Conservation (phyloP, 2,113 vertebrate species). For the Turnix velox region DNA sequence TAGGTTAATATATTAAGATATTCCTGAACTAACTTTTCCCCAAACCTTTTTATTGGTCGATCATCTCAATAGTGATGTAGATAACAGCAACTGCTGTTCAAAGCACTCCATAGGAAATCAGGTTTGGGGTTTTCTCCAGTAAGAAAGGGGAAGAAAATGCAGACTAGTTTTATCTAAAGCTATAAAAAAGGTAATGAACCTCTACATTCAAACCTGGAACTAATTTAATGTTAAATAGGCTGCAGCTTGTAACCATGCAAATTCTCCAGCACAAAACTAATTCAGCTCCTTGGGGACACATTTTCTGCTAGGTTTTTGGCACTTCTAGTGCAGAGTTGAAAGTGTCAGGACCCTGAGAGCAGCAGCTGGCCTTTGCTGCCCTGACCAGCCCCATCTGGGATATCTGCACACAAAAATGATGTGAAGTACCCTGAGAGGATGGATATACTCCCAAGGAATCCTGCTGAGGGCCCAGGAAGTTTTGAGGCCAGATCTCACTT, state of each 20-base stretch:
- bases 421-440: not conserved
- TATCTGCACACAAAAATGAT: accelerated
- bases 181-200: not conserved
- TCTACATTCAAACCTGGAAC: not conserved
- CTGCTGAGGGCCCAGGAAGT: not conserved
- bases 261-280: not conserved
- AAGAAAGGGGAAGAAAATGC: not conserved
- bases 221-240: not conserved
- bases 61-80: not conserved
- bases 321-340: not conserved
- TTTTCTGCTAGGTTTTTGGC: not conserved
- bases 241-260: not conserved
- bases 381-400: not conserved
- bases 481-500: not conserved
- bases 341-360: not conserved
- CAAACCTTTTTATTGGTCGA: not conserved
- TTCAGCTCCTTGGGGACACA: not conserved
- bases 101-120: not conserved
- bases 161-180: not conserved
- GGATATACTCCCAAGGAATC: not conserved
- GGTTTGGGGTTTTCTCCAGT: too few species aligned
- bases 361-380: not conserved
- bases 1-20: not conserved
- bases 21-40: not conserved
- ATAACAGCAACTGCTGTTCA: not conserved